Conservation (phyloP, 2,113 vertebrate genomes). For the Equus quagga region DNA sequence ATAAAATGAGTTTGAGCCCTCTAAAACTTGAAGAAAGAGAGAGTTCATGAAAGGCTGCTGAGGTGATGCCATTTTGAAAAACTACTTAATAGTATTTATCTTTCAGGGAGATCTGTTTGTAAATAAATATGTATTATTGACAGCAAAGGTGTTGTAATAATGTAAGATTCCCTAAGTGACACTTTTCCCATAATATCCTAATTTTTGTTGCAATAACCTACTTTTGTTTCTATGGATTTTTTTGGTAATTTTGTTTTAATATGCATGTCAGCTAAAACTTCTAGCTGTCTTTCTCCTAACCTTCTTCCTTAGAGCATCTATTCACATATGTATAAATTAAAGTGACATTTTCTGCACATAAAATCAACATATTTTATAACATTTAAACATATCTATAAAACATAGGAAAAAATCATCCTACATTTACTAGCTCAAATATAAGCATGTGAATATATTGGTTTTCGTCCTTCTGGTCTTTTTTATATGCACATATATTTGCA, state of each 20-base stretch:
- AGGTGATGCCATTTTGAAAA: neutral
- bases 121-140: neutral
- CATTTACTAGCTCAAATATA: slow-evolving; percentile 25
- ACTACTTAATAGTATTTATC: neutral
- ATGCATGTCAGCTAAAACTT: neutral
- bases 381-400: slow-evolving; percentile 3
- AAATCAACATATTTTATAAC: neutral
- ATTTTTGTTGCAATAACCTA: neutral
- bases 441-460: neutral
- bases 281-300: neutral
- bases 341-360: neutral
- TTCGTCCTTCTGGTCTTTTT: neutral
- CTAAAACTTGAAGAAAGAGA: neutral
- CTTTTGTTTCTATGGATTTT: neutral
- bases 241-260: neutral
- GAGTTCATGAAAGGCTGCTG: neutral
- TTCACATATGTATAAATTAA: neutral
- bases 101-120: neutral
- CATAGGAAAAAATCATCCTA: neutral
- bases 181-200: neutral
- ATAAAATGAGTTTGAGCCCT: neutral
- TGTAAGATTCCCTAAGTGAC: neutral
- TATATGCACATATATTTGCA: neutral
- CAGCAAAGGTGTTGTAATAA: neutral
- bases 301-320: neutral